Base-by-base conservation (phyloP, 2,113 vertebrate species). In the Hepsetus odoe region DNA sequence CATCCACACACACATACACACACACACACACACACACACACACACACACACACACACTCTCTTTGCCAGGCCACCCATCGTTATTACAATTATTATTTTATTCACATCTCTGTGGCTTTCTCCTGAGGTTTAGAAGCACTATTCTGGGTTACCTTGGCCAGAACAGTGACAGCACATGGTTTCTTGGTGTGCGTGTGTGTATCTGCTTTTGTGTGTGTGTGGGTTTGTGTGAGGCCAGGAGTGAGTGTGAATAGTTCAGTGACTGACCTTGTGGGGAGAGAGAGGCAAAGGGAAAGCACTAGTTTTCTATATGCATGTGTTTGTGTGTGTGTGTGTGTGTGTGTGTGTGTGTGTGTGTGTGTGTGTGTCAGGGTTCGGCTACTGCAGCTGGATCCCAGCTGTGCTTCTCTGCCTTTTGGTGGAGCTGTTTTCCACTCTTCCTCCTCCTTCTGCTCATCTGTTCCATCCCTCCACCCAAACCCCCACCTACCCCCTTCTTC, bases 381-480 rank as follows among this genome's bases (percentile, higher is more conserved):
- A 77, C 85, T 86, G 81, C 95, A 95, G 94, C 93, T 95, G 95
- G 90, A 79, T 86, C 84, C 92, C 95, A 95, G 94, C 94, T 95
- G 95, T 91, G 92, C 87, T 86, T 88, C 87, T 86, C 80, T 80
- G 77, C 30, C 35, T 72, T 75, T 83, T 72, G 68, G 70, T 67
- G 62, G 44, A 73, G 78, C 78, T 59, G 70, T 65, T 80, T 74
- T 67, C 66, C 74, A 53, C 40, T 70, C 68, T 83, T 80, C 67
- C 58, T 73, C 64, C 76, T 46, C 84, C 89, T 90, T 88, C 77
- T n/a, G n/a, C n/a, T 84, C 61, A 55, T 77, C 35, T 38, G 44
- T 35, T 77, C 65, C 70, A 61, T 71, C 18, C 28, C 44, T 35
- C 42, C 49, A 24, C 40, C 35, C 80, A 61, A 68, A 74, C 84